These are phyloP conservation scores for Rhabdomys dilectus DNA, from an alignment of 2,113 vertebrate genomes.

Conservation along the genomic window DNA sequence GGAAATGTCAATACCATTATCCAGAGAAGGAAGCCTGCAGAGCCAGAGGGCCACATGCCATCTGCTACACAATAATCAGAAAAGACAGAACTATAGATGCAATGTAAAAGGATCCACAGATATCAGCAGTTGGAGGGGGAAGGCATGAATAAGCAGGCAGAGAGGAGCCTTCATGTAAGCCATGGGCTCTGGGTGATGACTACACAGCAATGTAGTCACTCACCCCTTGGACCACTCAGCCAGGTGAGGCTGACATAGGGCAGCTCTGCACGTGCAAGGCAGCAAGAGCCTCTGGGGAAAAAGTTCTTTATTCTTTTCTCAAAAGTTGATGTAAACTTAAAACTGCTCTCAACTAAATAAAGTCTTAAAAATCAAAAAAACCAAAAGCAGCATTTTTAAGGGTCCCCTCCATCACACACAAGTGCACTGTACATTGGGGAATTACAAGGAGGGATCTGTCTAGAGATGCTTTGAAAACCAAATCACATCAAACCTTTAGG, in stretches of 20 bases:
- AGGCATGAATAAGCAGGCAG: neutral
- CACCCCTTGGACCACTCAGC: neutral
- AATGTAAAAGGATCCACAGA: neutral
- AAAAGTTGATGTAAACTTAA: neutral
- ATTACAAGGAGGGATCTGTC: neutral
- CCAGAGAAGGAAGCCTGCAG: neutral
- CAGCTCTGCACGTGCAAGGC: neutral
- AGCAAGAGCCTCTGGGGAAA: neutral
- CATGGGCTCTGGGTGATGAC: neutral
- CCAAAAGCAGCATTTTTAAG: neutral
- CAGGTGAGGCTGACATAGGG: too few relatives aligned
- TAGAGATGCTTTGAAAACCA: neutral
- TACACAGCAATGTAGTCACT: neutral
- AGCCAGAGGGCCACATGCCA: neutral
- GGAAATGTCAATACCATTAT: neutral
- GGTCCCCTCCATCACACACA: neutral
- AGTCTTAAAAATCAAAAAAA: neutral
- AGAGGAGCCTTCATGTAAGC: neutral
- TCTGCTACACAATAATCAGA: neutral
- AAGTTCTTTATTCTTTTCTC: neutral
- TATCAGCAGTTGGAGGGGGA: neutral
- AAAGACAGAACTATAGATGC: neutral
- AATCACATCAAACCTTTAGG: neutral
- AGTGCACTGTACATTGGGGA: neutral
- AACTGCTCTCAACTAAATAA: constrained; percentile 1